Evolutionary conservation across 2,797 vertebrate genomes (phyloP), one percentile per base, ranked within the genome.

Genomic region (Picus viridis): DNA sequence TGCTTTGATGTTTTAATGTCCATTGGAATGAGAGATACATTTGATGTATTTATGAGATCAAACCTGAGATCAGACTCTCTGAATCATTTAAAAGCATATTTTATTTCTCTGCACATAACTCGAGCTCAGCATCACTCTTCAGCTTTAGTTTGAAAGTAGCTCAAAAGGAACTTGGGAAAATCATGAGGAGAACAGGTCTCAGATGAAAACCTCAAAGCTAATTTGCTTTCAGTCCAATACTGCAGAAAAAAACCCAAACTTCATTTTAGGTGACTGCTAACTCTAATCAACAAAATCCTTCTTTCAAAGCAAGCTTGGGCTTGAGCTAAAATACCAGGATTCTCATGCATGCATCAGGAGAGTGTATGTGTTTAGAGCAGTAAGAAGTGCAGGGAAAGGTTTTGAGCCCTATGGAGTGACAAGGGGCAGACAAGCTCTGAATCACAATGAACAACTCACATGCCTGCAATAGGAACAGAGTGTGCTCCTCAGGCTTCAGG

Each of bases 1-100:
- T 79, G 41, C 23, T 78, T 89, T 76, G 76, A 73, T 92, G 49
- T 73, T 92, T 89, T 89, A 94, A 70, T 62, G 45, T 32, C 45
- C 64, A 36, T 17, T 89, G 47, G 16, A 69, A 4, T 59, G 65
- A 67, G 54, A 81, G 49, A 26, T 88, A 68, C 36, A 67, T 83
- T 80, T 93, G 67, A 69, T 4, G 3, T 69, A 61, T 85, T 90
- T 75, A 54, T 83, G 20, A 86, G 68, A 77, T 83, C 49, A 51
- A 51, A 81, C 34, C 53, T 74, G 75, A 77, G 56, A 77, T 78
- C 59, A 94, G 72, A 70, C 68, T 83, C 36, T 18, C 62, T 39
- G 29, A 79, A 77, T 79, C 8, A 83, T 54, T 90, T 89, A 73
- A 34, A 83, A 84, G 29, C 47, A 16, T 47, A 75, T 86, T 93